These are phyloP conservation scores for Chelonus formosanus DNA, from an alignment of 2,888 invertebrate genomes.

Conservation along the genomic window DNA sequence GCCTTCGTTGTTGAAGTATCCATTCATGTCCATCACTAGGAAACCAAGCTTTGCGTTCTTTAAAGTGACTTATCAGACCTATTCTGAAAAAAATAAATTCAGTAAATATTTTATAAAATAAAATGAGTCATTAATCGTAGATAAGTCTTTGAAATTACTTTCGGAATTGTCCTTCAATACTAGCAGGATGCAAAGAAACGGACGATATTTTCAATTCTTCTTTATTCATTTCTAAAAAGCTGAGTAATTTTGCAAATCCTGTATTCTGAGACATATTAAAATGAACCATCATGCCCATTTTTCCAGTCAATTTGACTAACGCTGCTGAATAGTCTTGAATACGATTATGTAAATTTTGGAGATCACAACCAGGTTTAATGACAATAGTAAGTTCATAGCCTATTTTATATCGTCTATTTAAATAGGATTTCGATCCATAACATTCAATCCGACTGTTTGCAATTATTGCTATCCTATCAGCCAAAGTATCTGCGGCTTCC, in stretches of 20 bases:
- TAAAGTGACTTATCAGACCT: slow-evolving; percentile 40
- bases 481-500: slow-evolving; percentile 43
- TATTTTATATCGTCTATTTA: slow-evolving; percentile 43
- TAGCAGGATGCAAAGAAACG: slow-evolving; percentile 37
- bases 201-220: slow-evolving; percentile 38
- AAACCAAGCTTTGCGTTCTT: slow-evolving; percentile 35
- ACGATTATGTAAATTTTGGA: slow-evolving; percentile 12
- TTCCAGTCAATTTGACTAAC: slow-evolving; percentile 36
- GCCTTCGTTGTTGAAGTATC: slow-evolving; percentile 38
- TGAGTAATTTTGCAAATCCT: slow-evolving; percentile 41
- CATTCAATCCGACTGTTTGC: slow-evolving; percentile 43
- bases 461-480: slow-evolving; percentile 44
- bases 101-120: too few relatives aligned
- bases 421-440: slow-evolving; percentile 43
- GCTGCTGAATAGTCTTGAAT: slow-evolving; percentile 33
- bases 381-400: slow-evolving; percentile 19
- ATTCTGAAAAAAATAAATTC: slow-evolving; percentile 34
- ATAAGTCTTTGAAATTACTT: slow-evolving; percentile 26
- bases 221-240: slow-evolving; percentile 34
- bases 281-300: slow-evolving; percentile 39
- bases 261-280: slow-evolving; percentile 42
- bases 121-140: too few relatives aligned
- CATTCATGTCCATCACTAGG: slow-evolving; percentile 30
- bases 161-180: slow-evolving; percentile 44
- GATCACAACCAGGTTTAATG: slow-evolving; percentile 24